phyloP scores from a whole-genome alignment of 1,140 invertebrate genomes.

The Venturia canescens region DNA sequence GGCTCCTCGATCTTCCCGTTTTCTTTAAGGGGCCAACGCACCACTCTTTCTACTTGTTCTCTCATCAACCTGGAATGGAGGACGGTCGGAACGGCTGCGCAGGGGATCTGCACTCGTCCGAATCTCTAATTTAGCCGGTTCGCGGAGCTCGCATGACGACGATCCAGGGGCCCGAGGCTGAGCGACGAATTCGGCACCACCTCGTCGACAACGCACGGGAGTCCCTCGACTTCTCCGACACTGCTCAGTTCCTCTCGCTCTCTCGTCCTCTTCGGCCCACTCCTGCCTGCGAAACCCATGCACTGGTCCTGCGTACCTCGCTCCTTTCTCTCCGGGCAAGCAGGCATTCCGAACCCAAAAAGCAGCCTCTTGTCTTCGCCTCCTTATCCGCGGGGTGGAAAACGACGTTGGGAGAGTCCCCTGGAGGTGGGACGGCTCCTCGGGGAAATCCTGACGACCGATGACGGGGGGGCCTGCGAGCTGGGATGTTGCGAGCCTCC shows the following conservation, averaged over 20 bases:
- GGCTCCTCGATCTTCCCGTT: neutral
- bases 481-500: too few species aligned
- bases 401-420: neutral
- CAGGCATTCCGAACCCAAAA: slow-evolving; percentile 51
- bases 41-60: neutral
- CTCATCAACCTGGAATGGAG: neutral
- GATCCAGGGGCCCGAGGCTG: neutral
- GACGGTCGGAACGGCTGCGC: slow-evolving; percentile 1
- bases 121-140: slow-evolving; percentile 40
- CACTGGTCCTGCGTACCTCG: neutral
- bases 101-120: slow-evolving; percentile 15
- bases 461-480: too few species aligned
- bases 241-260: slow-evolving; percentile 26
- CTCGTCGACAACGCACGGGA: too few species aligned
- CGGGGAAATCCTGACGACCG: too few species aligned
- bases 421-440: too few species aligned
- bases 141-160: slow-evolving; percentile 40
- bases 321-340: neutral
- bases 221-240: slow-evolving; percentile 48
- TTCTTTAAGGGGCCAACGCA: slow-evolving; percentile 1
- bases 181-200: neutral
- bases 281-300: slow-evolving; percentile 12
- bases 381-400: neutral
- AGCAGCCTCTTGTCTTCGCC: neutral
- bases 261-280: neutral